A percentile compares a stretch with the other conserved stretches of the same genome.
Conservation (phyloP, 1,140 invertebrate genomes). For the Calosoma granatense region DNA sequence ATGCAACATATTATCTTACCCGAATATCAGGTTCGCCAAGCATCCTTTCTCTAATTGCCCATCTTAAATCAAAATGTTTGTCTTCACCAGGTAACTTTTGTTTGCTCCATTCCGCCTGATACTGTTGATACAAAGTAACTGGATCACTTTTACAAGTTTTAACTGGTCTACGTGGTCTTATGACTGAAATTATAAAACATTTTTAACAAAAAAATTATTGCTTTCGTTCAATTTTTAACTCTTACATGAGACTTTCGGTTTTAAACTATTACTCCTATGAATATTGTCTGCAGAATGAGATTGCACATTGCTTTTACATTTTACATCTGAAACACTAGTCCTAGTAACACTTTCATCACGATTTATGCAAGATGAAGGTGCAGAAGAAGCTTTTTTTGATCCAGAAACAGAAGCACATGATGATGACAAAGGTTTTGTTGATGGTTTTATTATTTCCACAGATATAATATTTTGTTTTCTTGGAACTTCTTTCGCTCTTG, state of each 20-base stretch:
- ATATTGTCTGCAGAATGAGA: background rate
- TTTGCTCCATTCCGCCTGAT: constrained; percentile 60
- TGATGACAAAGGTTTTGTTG: too few relatives aligned
- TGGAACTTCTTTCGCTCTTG: constrained; percentile 13
- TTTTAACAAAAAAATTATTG: constrained; percentile 8
- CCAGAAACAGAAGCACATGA: too few relatives aligned
- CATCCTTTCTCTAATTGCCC: constrained; percentile 48
- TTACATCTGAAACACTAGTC: too few relatives aligned
- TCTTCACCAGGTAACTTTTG: constrained; percentile 60
- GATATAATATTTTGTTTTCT: constrained; percentile 12
- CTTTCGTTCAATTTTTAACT: constrained; percentile 11
- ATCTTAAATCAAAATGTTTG: constrained; percentile 46
- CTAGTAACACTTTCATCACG: too few relatives aligned
- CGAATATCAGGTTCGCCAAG: too few relatives aligned
- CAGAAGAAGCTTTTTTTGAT: too few relatives aligned
- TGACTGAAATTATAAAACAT: constrained; percentile 32
- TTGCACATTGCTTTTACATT: background rate
- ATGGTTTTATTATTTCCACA: constrained; percentile 1
- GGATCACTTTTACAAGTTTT: constrained; percentile 48
- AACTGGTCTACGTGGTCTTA: constrained; percentile 34
- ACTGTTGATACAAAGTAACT: constrained; percentile 63
- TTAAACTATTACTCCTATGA: background rate
- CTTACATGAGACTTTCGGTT: constrained; percentile 22
- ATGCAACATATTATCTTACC: too few relatives aligned
- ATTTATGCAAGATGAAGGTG: too few relatives aligned